Conservation (phyloP, 2,797 vertebrate species). For the Cuniculus paca region DNA sequence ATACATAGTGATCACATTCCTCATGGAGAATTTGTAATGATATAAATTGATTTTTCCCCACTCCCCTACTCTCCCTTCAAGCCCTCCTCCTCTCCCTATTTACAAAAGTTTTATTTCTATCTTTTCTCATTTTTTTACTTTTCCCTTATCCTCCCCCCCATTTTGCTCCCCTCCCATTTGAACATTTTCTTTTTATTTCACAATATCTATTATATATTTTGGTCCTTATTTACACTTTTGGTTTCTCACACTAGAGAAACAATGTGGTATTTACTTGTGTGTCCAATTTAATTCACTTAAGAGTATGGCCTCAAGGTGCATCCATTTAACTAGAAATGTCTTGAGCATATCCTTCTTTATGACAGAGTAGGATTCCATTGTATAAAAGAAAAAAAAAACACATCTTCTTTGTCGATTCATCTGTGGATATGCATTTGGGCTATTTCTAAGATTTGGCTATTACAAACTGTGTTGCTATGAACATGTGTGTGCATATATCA, state of each 20-base stretch:
- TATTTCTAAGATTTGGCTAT: too few species aligned
- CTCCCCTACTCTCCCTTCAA: not conserved
- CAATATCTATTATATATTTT: not conserved
- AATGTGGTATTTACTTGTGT: not conserved
- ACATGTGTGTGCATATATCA: too few species aligned
- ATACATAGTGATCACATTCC: not conserved
- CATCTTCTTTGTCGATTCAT: not conserved
- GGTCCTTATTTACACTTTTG: not conserved
- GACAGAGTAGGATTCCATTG: not conserved
- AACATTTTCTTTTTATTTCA: not conserved
- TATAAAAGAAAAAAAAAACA: not conserved
- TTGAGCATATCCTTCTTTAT: not conserved
- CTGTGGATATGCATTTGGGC: too few species aligned
- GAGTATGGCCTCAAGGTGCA: not conserved
- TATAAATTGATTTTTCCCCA: not conserved
- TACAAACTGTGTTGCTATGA: too few species aligned
- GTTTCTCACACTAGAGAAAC: not conserved
- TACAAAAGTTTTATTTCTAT: too few species aligned
- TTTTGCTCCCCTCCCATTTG: not conserved
- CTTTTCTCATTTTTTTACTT: not conserved
- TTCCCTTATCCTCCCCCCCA: not conserved
- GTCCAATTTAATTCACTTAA: not conserved
- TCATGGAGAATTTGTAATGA: not conserved
- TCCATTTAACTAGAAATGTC: not conserved
- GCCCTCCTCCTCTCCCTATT: not conserved